Conservation (phyloP, 2,797 vertebrate species). For the Mionectes olivaceus region DNA sequence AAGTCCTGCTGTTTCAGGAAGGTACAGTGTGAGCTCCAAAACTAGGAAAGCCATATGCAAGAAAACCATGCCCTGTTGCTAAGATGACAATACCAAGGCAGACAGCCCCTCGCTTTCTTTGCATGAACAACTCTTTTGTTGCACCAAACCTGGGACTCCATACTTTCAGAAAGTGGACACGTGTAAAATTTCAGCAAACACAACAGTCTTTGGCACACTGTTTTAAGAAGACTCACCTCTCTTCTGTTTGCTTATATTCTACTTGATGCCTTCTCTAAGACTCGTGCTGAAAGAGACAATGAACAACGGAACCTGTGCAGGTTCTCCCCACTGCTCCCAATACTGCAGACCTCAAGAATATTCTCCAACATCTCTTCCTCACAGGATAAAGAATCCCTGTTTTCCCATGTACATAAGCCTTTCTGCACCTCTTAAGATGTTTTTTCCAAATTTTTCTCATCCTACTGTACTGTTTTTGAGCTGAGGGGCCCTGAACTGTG, state of each 20-base stretch:
- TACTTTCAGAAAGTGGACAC: not conserved
- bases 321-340: not conserved
- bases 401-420: not conserved
- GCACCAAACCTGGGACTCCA: not conserved
- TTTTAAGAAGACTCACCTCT: not conserved
- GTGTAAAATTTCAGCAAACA: not conserved
- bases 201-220: not conserved
- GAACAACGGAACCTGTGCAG: not conserved
- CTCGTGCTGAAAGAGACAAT: rapidly evolving
- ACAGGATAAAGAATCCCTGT: not conserved
- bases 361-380: not conserved
- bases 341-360: not conserved
- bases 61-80: not conserved
- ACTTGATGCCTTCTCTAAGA: not conserved
- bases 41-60: not conserved
- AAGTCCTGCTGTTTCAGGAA: not conserved
- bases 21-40: not conserved
- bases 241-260: not conserved
- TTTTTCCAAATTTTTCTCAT: not conserved
- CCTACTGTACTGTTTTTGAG: not conserved
- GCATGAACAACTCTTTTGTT: not conserved
- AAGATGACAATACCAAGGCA: not conserved
- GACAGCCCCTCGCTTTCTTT: not conserved
- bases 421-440: rapidly evolving
- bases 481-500: not conserved